Conservation (phyloP, 2,888 invertebrate genomes). For the Oxystoma pomonae region DNA sequence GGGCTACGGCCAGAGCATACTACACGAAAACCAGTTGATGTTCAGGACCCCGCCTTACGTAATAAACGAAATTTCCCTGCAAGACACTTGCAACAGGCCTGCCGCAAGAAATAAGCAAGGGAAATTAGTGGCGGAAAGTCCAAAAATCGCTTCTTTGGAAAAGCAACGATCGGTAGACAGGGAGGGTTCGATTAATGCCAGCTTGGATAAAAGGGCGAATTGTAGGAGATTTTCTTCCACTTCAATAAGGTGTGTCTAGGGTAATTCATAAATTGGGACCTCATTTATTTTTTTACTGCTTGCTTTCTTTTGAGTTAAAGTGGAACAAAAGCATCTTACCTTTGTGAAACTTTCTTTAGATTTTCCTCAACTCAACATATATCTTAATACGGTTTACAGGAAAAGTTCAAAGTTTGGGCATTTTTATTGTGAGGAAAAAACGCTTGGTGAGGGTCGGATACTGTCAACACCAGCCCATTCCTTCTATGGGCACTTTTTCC, state of each 20-base stretch:
- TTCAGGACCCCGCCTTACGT: conserved; percentile 90
- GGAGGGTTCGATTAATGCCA: conserved; percentile 43
- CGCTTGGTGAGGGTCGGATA: too few species aligned
- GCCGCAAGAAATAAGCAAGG: background rate
- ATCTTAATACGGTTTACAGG: too few species aligned
- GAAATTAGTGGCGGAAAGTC: conserved; percentile 31
- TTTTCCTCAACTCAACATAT: too few species aligned
- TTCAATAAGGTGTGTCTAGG: conserved; percentile 50
- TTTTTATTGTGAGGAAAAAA: too few species aligned
- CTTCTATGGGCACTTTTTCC: too few species aligned
- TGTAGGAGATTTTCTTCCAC: conserved; percentile 62
- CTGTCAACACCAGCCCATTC: too few species aligned
- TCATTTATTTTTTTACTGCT: too few species aligned
- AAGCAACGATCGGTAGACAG: conserved; percentile 33
- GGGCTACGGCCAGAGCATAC: conserved; percentile 91
- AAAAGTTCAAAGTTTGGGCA: too few species aligned
- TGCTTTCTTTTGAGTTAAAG: too few species aligned
- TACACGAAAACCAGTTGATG: conserved; percentile 81
- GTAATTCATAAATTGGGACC: too few species aligned
- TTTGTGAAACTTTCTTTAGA: too few species aligned
- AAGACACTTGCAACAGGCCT: conserved; percentile 52
- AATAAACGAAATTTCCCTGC: conserved; percentile 68
- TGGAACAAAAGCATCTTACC: too few species aligned
- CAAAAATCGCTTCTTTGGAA: conserved; percentile 31
- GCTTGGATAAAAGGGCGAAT: conserved; percentile 39